Conservation (phyloP, 2,888 invertebrate species). For the Masnerella sp. region DNA sequence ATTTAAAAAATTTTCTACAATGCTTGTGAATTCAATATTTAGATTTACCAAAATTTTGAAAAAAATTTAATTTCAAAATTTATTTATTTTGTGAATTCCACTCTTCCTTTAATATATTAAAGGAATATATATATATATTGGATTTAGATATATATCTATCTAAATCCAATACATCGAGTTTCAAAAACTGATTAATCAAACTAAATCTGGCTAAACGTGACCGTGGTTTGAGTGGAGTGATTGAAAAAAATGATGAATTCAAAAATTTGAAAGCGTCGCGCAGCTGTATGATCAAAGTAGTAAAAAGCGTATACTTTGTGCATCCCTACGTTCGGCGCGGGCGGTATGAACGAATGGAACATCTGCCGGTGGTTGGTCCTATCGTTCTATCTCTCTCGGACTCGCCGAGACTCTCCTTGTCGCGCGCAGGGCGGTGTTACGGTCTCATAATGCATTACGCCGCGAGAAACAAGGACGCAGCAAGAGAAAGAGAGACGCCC, state of each 20-base stretch:
- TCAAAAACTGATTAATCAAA: slow-evolving; percentile 5
- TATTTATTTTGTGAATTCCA: no score
- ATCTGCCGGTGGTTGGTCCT: slow-evolving; percentile 73
- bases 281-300: slow-evolving; percentile 48
- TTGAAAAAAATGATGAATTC: slow-evolving; percentile 44
- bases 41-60: no score
- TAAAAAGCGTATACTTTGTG: slow-evolving; percentile 51
- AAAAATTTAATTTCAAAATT: no score
- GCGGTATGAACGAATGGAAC: slow-evolving; percentile 73
- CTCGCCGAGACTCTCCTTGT: slow-evolving; percentile 5
- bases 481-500: slow-evolving; percentile 36
- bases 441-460: slow-evolving; percentile 43
- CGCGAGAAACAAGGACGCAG: slow-evolving; percentile 28
- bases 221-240: slow-evolving; percentile 11
- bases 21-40: no score
- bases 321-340: slow-evolving; percentile 64
- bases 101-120: no score
- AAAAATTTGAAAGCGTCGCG: slow-evolving; percentile 43
- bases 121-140: no score
- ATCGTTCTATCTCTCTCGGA: slow-evolving; percentile 29
- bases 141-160: no score
- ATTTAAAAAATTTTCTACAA: no score
- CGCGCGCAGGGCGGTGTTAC: slow-evolving; percentile 9
- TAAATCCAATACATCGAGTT: no score
- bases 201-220: slow-evolving; percentile 35